Conservation (phyloP, 2,797 vertebrate species). For the Calcarius lapponicus region DNA sequence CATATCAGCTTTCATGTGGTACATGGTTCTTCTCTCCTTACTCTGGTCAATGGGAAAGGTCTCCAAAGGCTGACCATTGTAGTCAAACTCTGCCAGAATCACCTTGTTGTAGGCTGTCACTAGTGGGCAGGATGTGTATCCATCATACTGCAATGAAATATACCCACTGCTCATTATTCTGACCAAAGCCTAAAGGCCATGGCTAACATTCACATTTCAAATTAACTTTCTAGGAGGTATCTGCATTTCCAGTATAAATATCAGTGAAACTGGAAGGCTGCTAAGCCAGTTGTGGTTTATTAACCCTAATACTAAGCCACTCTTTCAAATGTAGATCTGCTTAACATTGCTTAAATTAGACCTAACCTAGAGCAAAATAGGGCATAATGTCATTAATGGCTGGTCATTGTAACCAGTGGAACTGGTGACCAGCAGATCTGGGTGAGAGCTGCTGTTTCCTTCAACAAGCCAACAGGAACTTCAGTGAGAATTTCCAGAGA, state of each 20-base stretch:
- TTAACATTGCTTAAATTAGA: neutral
- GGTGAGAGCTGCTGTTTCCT: neutral
- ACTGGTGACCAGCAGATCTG: neutral
- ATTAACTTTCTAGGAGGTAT: neutral
- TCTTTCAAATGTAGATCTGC: neutral
- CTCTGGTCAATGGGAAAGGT: conserved; percentile 95
- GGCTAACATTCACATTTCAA: neutral
- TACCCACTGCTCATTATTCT: neutral
- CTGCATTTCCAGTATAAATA: neutral
- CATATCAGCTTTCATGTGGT: conserved; percentile 92
- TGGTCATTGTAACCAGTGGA: neutral
- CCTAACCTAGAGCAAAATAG: neutral
- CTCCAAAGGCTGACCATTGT: conserved; percentile 87
- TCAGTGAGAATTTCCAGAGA: neutral
- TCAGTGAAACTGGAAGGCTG: neutral
- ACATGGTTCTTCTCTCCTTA: conserved; percentile 91
- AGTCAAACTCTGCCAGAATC: conserved; percentile 96
- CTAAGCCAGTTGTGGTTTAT: neutral
- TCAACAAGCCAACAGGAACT: neutral
- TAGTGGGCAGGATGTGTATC: conserved; percentile 95
- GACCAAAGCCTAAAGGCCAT: neutral
- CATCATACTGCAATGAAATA: conserved; percentile 86
- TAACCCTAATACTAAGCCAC: neutral
- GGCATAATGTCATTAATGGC: neutral
- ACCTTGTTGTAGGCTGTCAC: conserved; percentile 92